Percentiles rank a stretch among this genome's conserved stretches.
Conservation (phyloP, 2,797 vertebrate genomes). For the Alauda arvensis region DNA sequence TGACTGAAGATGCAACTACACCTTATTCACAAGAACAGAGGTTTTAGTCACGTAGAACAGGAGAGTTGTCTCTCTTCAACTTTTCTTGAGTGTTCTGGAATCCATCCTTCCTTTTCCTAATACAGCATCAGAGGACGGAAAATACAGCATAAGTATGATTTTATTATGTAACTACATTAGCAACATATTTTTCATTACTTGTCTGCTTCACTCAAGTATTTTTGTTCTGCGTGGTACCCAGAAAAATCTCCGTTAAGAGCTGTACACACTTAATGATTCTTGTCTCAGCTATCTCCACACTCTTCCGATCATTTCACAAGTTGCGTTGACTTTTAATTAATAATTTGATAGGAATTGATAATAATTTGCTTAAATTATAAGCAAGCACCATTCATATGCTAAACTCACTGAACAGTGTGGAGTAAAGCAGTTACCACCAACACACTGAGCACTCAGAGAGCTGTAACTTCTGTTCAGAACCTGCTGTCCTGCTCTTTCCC, state of each 20-base stretch:
- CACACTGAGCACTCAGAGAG: background rate
- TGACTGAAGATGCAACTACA: background rate
- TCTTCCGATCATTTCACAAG: background rate
- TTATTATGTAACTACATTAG: background rate
- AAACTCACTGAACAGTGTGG: background rate
- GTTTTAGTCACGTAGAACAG: background rate
- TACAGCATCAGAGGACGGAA: background rate
- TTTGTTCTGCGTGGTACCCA: background rate
- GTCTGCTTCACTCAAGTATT: background rate
- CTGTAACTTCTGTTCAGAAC: background rate
- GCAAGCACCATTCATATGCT: background rate
- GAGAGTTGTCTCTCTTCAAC: background rate
- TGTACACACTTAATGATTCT: background rate
- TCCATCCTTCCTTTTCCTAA: background rate
- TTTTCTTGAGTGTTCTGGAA: background rate
- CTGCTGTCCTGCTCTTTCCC: background rate
- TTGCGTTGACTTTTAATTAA: background rate
- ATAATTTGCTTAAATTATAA: background rate
- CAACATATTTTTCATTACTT: background rate
- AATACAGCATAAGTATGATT: background rate
- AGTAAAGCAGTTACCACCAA: background rate
- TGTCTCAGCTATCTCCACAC: background rate
- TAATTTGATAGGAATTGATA: background rate
- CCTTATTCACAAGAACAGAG: background rate
- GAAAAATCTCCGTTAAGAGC: background rate